These are phyloP conservation scores for Otocyon megalotis DNA, from an alignment of 2,113 vertebrate species.

Conservation along the genomic window DNA sequence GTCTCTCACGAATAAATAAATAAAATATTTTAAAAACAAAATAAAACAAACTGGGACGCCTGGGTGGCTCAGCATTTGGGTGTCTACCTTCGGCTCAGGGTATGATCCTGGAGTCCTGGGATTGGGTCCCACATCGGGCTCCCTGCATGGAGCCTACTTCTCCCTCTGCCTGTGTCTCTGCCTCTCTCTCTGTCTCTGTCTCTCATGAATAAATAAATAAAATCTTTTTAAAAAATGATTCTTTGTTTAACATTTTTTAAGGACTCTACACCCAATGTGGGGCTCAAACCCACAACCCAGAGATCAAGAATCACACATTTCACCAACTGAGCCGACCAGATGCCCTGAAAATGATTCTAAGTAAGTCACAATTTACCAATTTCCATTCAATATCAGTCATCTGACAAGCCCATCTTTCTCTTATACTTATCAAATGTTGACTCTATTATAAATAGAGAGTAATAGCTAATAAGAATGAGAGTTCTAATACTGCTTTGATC, in stretches of 20 bases:
- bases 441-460: constrained; percentile 5
- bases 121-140: neutral
- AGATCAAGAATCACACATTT: neutral
- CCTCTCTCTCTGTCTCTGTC: no score
- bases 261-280: neutral
- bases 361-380: constrained; percentile 30
- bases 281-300: neutral
- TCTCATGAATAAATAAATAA: no score
- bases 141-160: neutral
- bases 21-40: no score
- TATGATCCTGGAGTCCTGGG: neutral
- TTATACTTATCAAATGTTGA: neutral
- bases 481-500: neutral
- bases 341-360: neutral
- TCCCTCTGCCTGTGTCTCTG: neutral
- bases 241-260: neutral
- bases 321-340: neutral
- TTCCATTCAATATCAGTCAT: constrained; percentile 4
- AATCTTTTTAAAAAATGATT: neutral
- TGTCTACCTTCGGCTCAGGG: neutral
- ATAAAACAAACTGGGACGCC: no score
- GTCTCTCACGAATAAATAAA: no score
- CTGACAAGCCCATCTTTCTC: neutral
- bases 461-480: constrained; percentile 45
- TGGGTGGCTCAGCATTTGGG: neutral